Base-by-base conservation (phyloP, 2,797 vertebrate genomes). In the Platalea minor region DNA sequence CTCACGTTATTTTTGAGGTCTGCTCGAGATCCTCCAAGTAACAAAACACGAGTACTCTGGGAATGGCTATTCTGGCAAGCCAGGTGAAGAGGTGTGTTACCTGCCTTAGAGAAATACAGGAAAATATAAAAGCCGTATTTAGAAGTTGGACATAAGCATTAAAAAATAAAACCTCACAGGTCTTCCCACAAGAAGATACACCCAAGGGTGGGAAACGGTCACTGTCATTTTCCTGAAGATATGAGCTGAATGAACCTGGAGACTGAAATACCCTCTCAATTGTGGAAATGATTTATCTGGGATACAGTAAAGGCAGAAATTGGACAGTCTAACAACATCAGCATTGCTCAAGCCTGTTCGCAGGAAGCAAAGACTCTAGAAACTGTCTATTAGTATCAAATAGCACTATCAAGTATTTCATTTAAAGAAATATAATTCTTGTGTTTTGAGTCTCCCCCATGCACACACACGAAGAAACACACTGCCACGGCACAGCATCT, bases 41-140 rank as follows among this genome's bases (percentile, higher is more conserved):
- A 98, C 86, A 99, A 98, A 87, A 99, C 96, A 48, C 98, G 99
- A 28, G 98, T 97, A 88, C 99, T 99, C 98, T 99, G 99, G 88
- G 98, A 97, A 73, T 99, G 99, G 95, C 99, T 99, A 26, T 99
- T 99, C 98, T 99, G 99, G 98, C 99, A 99, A 18, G 99, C 99
- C 91, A 99, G 98, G 96, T 99, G 99, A 88, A 99, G 98, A 86
- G 99, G 98, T 5, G 99, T 99, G 98, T 99, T 99, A 92, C 99
- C 99, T 72, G 99, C 99, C 99, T 99, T 97, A 92, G 95, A 97
- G 95, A 97, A 96, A 97, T 63, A 98, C 64, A 94, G 64, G 88
- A 74, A 89, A 95, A 96, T n/a, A 88, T 8, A 93, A 88, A 94
- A 88, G 59, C 74, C 37, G 0, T 59, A 3, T n/a, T 97, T 96